phyloP scores from a whole-genome alignment of 2,113 vertebrate genomes.

The Ondatra zibethicus region DNA sequence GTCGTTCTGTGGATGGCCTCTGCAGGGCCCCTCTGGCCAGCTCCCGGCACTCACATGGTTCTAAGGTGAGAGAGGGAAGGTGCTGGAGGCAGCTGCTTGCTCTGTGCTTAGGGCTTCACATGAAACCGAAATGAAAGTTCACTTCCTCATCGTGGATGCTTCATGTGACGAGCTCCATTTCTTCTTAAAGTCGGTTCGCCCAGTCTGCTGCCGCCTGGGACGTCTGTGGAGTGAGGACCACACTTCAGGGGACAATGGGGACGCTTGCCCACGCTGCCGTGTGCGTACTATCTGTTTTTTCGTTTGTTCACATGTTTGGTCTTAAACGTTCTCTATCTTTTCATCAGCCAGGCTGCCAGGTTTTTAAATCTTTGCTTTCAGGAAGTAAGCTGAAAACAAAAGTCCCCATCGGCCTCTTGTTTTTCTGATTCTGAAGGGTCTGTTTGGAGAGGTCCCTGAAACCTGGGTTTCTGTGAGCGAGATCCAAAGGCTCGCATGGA shows the following conservation, averaged over 20 bases:
- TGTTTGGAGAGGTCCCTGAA: conserved; percentile 37
- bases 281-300: conserved; percentile 42
- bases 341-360: not conserved
- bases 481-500: not conserved
- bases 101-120: conserved; percentile 30
- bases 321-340: conserved; percentile 3
- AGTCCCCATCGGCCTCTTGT: not conserved
- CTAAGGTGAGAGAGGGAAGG: not conserved
- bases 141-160: conserved; percentile 75
- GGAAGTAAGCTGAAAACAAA: conserved; percentile 66
- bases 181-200: conserved; percentile 36
- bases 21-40: not conserved
- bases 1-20: not conserved
- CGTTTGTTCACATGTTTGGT: not conserved
- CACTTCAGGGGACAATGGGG: not conserved
- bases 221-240: not conserved
- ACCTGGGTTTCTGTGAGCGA: not conserved
- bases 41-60: not conserved
- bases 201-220: not conserved
- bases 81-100: not conserved
- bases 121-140: conserved; percentile 79
- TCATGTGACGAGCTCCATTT: conserved; percentile 74
- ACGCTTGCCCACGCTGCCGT: not conserved
- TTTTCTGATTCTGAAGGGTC: conserved; percentile 11
- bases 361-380: conserved; percentile 58